These are phyloP conservation scores for Neofelis nebulosa DNA, from an alignment of 2,113 vertebrate genomes.

Conservation along the genomic window DNA sequence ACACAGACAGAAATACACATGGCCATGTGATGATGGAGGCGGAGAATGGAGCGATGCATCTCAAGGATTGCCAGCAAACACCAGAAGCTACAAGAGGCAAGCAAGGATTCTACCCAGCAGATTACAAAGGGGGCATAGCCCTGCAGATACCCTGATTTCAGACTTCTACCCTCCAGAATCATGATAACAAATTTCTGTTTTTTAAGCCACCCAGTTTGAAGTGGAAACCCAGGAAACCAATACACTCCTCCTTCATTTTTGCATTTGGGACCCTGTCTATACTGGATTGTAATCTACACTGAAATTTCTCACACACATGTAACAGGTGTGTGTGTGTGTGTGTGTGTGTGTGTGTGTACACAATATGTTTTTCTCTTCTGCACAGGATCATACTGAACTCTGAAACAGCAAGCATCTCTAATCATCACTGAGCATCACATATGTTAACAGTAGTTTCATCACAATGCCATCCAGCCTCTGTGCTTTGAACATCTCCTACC, in stretches of 20 bases:
- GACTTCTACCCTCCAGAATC: not conserved
- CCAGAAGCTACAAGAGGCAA: not conserved
- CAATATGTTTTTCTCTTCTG: not conserved
- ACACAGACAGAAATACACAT: not conserved
- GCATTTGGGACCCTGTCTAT: not conserved
- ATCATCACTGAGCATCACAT: not conserved
- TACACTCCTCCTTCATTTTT: not conserved
- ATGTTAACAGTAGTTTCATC: not conserved
- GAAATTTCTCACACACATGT: not conserved
- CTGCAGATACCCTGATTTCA: not conserved
- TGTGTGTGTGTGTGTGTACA: not conserved
- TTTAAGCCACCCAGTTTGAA: not conserved
- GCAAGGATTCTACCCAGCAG: not conserved
- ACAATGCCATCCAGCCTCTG: rapidly evolving
- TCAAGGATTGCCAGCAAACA: not conserved
- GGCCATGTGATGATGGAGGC: not conserved
- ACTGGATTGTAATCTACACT: not conserved
- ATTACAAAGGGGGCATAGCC: not conserved
- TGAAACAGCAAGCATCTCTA: not conserved
- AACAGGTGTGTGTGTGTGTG: not conserved
- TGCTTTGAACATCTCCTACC: not conserved
- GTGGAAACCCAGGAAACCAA: not conserved
- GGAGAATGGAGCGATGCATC: not conserved
- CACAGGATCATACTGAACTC: not conserved
- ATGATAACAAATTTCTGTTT: not conserved